phyloP scores from a whole-genome alignment of 2,888 invertebrate genomes.

The Maniola hyperantus region DNA sequence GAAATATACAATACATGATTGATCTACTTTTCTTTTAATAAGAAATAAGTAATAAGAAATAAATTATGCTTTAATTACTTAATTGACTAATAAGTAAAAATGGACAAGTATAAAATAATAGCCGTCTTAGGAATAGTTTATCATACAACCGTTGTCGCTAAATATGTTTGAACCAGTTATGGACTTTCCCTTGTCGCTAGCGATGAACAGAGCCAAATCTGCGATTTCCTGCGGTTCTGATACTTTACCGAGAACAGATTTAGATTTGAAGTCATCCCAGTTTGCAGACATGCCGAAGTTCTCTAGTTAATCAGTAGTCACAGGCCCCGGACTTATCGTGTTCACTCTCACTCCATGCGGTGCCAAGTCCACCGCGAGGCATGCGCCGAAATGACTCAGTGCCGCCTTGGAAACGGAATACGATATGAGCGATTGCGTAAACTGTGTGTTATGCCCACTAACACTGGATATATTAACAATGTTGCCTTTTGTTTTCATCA shows the following conservation, averaged over 20 bases:
- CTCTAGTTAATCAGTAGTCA: neutral
- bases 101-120: neutral
- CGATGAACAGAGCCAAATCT: conserved; percentile 1
- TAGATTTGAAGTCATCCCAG: neutral
- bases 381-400: conserved; percentile 16
- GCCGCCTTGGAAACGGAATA: conserved; percentile 16
- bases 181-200: conserved; percentile 3
- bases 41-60: no score
- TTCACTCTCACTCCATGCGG: conserved; percentile 13
- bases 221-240: conserved; percentile 11
- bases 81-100: no score
- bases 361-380: conserved; percentile 3
- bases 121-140: conserved; percentile 2
- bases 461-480: conserved; percentile 11
- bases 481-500: conserved; percentile 15
- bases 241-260: neutral
- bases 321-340: conserved; percentile 10
- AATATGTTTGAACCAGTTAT: conserved; percentile 14
- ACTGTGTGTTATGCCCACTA: neutral
- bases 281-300: neutral
- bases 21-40: no score
- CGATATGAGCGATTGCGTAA: neutral
- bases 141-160: conserved; percentile 12
- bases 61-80: no score
- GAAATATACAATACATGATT: no score